These are phyloP conservation scores for Pipistrellus kuhlii DNA, from an alignment of 2,797 vertebrate genomes.

Conservation along the genomic window DNA sequence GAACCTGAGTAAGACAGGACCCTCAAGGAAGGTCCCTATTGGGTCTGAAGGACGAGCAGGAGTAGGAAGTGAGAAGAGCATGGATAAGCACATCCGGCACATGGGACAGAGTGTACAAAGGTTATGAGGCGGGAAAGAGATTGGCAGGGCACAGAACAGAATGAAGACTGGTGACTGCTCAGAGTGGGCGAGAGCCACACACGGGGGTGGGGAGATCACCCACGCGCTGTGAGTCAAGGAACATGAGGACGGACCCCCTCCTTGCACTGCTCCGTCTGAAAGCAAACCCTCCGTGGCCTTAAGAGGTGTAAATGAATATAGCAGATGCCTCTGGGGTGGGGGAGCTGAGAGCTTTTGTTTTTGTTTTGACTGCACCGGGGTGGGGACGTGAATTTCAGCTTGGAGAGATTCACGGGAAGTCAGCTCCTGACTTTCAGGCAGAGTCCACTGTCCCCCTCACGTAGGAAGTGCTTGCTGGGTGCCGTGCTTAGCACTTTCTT, in stretches of 20 bases:
- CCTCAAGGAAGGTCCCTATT: not conserved
- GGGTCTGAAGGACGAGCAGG: not conserved
- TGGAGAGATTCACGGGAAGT: not conserved
- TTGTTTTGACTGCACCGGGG: not conserved
- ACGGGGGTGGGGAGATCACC: not conserved
- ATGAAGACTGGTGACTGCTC: not conserved
- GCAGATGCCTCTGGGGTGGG: not conserved
- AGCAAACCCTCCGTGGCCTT: not conserved
- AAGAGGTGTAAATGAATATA: not conserved
- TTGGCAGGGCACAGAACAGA: accelerated
- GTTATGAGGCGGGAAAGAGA: not conserved
- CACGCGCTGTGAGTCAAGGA: not conserved
- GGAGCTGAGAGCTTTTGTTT: not conserved
- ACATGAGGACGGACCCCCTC: not conserved
- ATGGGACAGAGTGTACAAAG: not conserved
- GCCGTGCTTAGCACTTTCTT: not conserved
- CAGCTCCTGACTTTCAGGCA: not conserved
- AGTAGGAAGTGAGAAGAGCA: not conserved
- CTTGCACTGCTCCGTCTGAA: not conserved
- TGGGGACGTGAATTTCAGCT: not conserved
- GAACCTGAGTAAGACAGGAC: not conserved
- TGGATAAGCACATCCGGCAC: accelerated
- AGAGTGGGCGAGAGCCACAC: not conserved
- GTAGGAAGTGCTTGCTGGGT: not conserved
- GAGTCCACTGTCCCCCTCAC: not conserved